Evolutionary conservation across 2,888 invertebrate genomes (phyloP).

Genomic region (Emmelina monodactyla): DNA sequence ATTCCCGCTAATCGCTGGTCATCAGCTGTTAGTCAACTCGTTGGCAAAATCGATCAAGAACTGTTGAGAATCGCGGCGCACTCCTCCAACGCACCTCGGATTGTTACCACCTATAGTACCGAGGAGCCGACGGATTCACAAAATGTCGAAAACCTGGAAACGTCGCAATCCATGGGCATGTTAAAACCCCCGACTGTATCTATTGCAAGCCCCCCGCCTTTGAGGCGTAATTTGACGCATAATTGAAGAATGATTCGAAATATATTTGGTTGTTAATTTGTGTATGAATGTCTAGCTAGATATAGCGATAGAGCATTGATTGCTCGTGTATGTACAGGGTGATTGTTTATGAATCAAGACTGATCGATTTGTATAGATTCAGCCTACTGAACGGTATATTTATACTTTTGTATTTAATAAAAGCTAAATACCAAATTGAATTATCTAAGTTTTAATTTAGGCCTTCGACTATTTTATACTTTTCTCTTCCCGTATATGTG

Average conservation of each 20-base stretch:
- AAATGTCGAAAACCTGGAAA: conserved; percentile 6
- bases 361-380: too few species aligned
- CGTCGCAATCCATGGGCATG: conserved; percentile 16
- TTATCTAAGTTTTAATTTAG: too few species aligned
- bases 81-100: conserved; percentile 22
- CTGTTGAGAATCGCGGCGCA: conserved; percentile 43
- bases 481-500: too few species aligned
- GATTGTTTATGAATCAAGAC: too few species aligned
- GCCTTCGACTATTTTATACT: too few species aligned
- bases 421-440: too few species aligned
- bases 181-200: conserved; percentile 31
- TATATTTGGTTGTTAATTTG: too few species aligned
- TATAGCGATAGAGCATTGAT: too few species aligned
- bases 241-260: conserved; percentile 13
- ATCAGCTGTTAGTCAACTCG: conserved; percentile 38
- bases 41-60: conserved; percentile 43
- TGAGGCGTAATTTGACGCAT: conserved; percentile 26
- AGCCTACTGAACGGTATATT: too few species aligned
- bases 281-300: too few species aligned
- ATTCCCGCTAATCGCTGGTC: conserved; percentile 59
- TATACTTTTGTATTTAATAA: too few species aligned
- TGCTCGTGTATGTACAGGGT: too few species aligned
- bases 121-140: conserved; percentile 13
- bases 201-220: conserved; percentile 38
- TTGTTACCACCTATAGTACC: conserved; percentile 21